Conservation (phyloP, 2,797 vertebrate species). For the Neosilurus mollespiculum region DNA sequence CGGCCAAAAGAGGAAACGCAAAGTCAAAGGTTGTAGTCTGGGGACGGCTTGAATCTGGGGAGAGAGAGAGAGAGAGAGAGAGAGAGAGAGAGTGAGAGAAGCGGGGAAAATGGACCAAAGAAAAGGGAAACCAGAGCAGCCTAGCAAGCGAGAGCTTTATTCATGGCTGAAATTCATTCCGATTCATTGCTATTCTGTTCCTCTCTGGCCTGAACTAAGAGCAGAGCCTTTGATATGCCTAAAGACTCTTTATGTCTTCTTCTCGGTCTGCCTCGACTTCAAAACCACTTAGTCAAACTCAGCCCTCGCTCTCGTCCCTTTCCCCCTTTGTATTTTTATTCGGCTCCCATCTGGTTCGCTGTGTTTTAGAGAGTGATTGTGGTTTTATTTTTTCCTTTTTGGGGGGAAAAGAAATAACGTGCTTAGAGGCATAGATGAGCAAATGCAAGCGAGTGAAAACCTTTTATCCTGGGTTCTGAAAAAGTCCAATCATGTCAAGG, state of each 20-base stretch:
- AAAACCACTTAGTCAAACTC: constrained; percentile 42
- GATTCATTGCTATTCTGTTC: constrained; percentile 6
- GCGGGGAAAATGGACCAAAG: constrained; percentile 7
- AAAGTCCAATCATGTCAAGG: constrained; percentile 62
- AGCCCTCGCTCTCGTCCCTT: constrained; percentile 32
- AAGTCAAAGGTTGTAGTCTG: constrained; percentile 51
- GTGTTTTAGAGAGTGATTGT: constrained; percentile 42
- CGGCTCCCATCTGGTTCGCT: constrained; percentile 51
- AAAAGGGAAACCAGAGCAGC: constrained; percentile 38
- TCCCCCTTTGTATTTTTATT: constrained; percentile 29
- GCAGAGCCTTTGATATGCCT: constrained; percentile 52
- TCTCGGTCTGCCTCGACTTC: constrained; percentile 56
- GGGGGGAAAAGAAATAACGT: constrained; percentile 9
- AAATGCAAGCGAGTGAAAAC: constrained; percentile 61
- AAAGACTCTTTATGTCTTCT: constrained; percentile 53
- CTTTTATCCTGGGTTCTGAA: constrained; percentile 35
- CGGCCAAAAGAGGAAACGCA: constrained; percentile 43
- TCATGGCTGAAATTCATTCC: constrained; percentile 23
- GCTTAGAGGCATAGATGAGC: constrained; percentile 46
- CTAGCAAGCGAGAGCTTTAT: constrained; percentile 39
- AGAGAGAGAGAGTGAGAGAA: neutral
- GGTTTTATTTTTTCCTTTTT: constrained; percentile 41
- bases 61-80: neutral
- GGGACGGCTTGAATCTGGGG: constrained; percentile 27
- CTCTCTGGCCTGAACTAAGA: constrained; percentile 39